These are phyloP conservation scores for Catamblyrhynchus diadema DNA, from an alignment of 2,797 vertebrate species.

Conservation along the genomic window DNA sequence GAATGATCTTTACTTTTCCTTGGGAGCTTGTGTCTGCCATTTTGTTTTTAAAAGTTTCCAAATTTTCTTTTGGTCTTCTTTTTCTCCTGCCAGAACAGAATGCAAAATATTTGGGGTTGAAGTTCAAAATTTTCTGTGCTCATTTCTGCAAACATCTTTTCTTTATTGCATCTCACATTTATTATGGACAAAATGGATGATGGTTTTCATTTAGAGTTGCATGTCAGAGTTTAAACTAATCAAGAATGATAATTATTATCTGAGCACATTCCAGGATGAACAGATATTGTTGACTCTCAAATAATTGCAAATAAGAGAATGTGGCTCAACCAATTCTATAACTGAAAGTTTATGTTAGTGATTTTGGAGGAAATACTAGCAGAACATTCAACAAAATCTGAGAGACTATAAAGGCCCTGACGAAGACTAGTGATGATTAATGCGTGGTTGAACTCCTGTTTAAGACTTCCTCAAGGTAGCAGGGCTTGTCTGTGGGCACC, in stretches of 20 bases:
- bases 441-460: neutral
- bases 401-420: neutral
- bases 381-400: neutral
- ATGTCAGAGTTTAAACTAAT: neutral
- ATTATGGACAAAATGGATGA: neutral
- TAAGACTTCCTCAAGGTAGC: neutral
- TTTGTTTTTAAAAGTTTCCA: neutral
- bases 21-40: neutral
- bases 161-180: neutral
- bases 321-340: neutral
- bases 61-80: neutral
- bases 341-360: neutral
- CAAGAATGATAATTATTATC: neutral
- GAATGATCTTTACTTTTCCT: neutral
- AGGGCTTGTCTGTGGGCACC: rapidly evolving
- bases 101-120: neutral
- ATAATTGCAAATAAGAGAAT: neutral
- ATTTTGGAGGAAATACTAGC: neutral
- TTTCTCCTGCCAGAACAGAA: neutral
- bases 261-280: neutral
- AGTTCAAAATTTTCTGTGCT: neutral
- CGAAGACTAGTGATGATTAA: neutral
- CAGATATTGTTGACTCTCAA: neutral
- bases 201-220: neutral
- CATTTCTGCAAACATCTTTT: neutral